Base-by-base conservation (phyloP, 2,888 invertebrate species). In the Drosophila kambysellisi region DNA sequence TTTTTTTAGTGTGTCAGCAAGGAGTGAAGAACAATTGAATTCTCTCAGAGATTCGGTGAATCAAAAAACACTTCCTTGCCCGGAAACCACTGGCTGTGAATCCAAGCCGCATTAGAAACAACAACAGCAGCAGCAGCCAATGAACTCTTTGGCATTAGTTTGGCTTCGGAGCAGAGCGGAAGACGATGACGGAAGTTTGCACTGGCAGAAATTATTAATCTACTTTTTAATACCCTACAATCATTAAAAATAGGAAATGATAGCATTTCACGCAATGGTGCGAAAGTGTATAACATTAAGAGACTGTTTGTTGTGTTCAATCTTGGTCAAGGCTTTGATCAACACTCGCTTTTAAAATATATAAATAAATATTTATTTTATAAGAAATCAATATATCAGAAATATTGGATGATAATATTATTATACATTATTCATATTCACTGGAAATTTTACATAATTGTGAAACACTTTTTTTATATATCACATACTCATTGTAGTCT, bases 141-240 rank as follows among this genome's bases (percentile, higher is more conserved):
- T 64, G 43, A 29, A 51, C 35, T 6, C 29, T 59, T 52, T 68
- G 57, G 57, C 60, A 62, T 66, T 79, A 70, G 66, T 64, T 80
- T 72, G 57, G 52, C 51, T 60, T 64, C 48, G 52, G 39, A 39
- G 35, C 25, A 25, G 41, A 48, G 41, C 83, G 89, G 80, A 86
- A 81, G 87, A 46, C 35, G 17, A 64, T 70, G 75, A 79, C 83
- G 89, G 89, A 83, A 86, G 84, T 86, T 86, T 70, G 59, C 61
- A 59, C 65, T 72, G 57, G 76, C 78, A 63, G 25, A 58, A 70
- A 67, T 57, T 63, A 51, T 50, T 54, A 35, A 46, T 32, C 35
- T 43, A 20, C 62, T 52, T 53, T 48, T 48, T 48, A 15, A 25
- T 35, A 43, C 50, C 43, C 51, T 43, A 29, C 5, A 17, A 6